Conservation (phyloP, 2,888 invertebrate genomes). For the Prenolepis imparis region DNA sequence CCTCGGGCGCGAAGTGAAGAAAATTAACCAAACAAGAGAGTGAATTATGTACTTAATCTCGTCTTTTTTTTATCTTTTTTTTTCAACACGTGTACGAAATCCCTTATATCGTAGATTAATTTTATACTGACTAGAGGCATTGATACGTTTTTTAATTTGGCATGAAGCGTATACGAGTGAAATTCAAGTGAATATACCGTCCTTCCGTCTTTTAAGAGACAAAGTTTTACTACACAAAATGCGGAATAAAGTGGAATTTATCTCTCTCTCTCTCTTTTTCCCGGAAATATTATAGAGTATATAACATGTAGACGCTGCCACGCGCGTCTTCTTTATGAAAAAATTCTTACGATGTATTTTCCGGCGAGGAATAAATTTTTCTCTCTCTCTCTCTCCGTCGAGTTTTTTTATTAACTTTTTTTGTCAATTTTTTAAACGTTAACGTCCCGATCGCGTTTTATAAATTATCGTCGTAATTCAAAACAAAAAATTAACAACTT, state of each 20-base stretch:
- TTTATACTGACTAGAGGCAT: conserved; percentile 54
- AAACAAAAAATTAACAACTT: conserved; percentile 45
- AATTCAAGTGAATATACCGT: conserved; percentile 27
- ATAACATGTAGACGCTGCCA: background rate
- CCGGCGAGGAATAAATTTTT: background rate
- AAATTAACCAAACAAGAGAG: conserved; percentile 11
- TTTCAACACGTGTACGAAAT: conserved; percentile 18
- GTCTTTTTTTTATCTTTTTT: background rate
- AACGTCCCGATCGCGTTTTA: conserved; percentile 10
- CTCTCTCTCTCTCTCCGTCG: background rate
- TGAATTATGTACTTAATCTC: background rate
- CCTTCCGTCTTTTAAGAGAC: background rate
- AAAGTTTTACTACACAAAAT: conserved; percentile 35
- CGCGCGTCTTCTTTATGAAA: background rate
- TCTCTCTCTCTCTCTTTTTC: background rate
- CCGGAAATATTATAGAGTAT: background rate
- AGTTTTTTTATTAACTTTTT: background rate
- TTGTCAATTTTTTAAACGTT: conserved; percentile 2
- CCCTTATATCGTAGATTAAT: conserved; percentile 44
- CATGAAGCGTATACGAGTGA: conserved; percentile 44
- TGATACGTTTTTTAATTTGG: conserved; percentile 55
- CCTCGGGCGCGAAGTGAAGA: background rate
- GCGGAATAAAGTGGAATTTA: background rate
- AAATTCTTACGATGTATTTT: conserved; percentile 17
- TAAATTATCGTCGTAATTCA: conserved; percentile 3